Evolutionary conservation across 2,888 invertebrate genomes (phyloP), one percentile per base, ranked within the genome.

Genomic region (Steinernema hermaphroditum): DNA sequence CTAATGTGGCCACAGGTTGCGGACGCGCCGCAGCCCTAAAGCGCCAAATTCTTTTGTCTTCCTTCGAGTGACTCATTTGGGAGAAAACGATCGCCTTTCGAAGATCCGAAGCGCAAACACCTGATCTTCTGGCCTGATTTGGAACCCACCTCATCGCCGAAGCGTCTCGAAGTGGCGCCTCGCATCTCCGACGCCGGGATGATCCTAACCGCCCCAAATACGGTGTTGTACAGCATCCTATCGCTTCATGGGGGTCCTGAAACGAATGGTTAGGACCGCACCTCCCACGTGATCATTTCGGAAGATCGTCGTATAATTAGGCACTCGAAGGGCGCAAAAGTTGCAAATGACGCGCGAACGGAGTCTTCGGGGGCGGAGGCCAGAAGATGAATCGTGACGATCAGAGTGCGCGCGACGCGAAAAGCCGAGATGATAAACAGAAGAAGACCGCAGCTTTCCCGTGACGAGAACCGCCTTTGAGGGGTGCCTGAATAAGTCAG

Each of bases 301-400:
- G 46, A 27, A 54, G 54, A 54, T 54, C 54, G 27, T 54, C 54
- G 54, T 54, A 54, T 54, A 54, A 54, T 54, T 54, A 54, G 54
- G 54, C 54, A 22, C 54, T 54, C 54, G 54, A 54, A 24, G 19
- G 24, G 54, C 54, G 54, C 54, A 27, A 54, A 22, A 22, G 54
- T 54, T 54, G 16, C 54, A 54, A 54, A 54, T 54, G 54, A 54
- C 54, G 54, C 22, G 54, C 54, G 54, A 54, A 54, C 27, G 19
- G 54, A 54, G 54, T 27, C 54, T 22, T n/a, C n/a, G 19, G 24
- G 43, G 43, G 14, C 43, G 22, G 54, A 54, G 54, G 24, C 54
- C 54, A 54, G 54, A 54, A 54, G 54, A 54, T 27, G 54, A 54
- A 27, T 54, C 54, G 54, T 54, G 54, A 54, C 54, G 27, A 27